These are phyloP conservation scores for Tichodroma muraria DNA, from an alignment of 2,113 vertebrate genomes.

Conservation along the genomic window DNA sequence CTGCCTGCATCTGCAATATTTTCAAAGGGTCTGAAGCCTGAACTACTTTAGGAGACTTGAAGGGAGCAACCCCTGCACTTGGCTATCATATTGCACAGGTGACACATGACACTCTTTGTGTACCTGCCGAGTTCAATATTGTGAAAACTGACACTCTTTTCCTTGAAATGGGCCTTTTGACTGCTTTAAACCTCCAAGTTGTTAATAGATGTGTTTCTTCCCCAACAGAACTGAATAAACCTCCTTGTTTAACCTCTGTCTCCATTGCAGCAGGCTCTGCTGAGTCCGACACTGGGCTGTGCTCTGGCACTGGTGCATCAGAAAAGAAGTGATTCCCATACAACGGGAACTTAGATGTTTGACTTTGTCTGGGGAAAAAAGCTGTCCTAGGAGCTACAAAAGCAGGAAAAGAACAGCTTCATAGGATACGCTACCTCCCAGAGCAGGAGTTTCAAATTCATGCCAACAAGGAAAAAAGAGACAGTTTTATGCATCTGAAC, in stretches of 20 bases:
- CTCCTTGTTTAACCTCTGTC: conserved; percentile 60
- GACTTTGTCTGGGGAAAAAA: conserved; percentile 45
- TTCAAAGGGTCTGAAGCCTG: conserved; percentile 45
- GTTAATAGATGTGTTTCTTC: conserved; percentile 52
- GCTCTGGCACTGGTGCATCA: neutral
- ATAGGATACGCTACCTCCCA: neutral
- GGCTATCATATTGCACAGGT: neutral
- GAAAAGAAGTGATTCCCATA: conserved; percentile 19
- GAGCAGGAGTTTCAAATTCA: conserved; percentile 5
- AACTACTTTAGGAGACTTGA: conserved; percentile 45
- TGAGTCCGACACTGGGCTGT: neutral
- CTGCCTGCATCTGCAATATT: conserved; percentile 36
- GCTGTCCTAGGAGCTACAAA: conserved; percentile 54
- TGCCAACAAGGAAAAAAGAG: neutral
- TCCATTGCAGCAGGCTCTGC: neutral
- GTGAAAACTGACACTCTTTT: conserved; percentile 46
- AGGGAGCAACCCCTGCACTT: conserved; percentile 39
- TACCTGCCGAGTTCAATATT: conserved; percentile 61
- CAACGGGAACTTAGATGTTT: conserved; percentile 46
- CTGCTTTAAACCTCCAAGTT: conserved; percentile 41
- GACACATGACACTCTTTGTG: conserved; percentile 47
- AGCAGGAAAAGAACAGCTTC: conserved; percentile 43
- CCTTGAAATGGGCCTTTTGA: conserved; percentile 61
- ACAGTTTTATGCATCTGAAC: neutral
- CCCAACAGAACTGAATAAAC: conserved; percentile 53